Percentiles rank a stretch among this genome's conserved stretches.
phyloP scores from a whole-genome alignment of 2,113 vertebrate species.

The Trichechus manatus region DNA sequence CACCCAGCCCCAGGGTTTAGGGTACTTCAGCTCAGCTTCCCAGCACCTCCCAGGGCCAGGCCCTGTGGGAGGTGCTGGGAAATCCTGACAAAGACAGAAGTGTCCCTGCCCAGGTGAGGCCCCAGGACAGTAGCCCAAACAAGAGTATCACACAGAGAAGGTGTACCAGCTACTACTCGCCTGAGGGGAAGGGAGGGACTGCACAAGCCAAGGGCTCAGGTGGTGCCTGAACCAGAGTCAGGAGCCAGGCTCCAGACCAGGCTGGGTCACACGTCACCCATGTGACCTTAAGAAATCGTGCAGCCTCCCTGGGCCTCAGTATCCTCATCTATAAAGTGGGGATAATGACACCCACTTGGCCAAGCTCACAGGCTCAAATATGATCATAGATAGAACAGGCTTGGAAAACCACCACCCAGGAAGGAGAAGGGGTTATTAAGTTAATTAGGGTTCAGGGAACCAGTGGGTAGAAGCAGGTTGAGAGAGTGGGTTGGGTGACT shows the following conservation, averaged over 20 bases:
- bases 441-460: neutral
- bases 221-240: neutral
- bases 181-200: neutral
- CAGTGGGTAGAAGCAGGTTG: neutral
- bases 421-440: neutral
- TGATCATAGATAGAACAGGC: neutral
- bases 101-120: neutral
- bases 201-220: fast-evolving
- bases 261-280: neutral
- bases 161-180: neutral
- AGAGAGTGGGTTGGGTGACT: neutral
- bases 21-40: neutral
- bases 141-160: neutral
- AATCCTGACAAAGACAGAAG: neutral
- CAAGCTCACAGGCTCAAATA: neutral
- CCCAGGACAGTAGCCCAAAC: too few relatives aligned
- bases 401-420: neutral
- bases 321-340: neutral
- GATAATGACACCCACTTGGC: neutral
- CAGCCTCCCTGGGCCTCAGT: neutral
- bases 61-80: neutral
- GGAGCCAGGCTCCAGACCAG: neutral
- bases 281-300: neutral
- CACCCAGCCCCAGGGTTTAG: neutral
- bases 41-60: neutral